phyloP scores from a whole-genome alignment of 2,888 invertebrate species.

The Drosophila nr. perissopoda region DNA sequence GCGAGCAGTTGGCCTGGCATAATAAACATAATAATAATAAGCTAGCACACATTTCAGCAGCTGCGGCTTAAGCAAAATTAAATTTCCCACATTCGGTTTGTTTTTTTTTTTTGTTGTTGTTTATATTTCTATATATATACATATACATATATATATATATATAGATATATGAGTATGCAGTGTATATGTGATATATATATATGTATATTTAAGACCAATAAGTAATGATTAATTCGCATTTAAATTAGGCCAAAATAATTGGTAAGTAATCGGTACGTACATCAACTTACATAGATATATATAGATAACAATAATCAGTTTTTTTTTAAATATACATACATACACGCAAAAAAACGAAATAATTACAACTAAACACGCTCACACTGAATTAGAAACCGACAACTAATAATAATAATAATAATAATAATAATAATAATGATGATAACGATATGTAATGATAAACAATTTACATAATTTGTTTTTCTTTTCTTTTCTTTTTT shows the following conservation, averaged over 20 bases:
- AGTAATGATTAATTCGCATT: constrained; percentile 49
- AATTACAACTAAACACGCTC: constrained; percentile 29
- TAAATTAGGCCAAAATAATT: constrained; percentile 47
- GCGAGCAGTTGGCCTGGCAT: constrained; percentile 41
- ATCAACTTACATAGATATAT: constrained; percentile 38
- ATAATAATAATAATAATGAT: constrained; percentile 13
- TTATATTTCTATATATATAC: constrained; percentile 49
- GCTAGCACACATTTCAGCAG: constrained; percentile 9
- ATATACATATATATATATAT: constrained; percentile 16
- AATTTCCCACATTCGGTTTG: constrained; percentile 39
- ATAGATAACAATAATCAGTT: constrained; percentile 53
- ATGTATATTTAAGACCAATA: constrained; percentile 34
- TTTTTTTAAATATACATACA: constrained; percentile 10
- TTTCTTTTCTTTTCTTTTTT: constrained; percentile 14
- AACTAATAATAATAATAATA: constrained; percentile 18
- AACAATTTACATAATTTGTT: constrained; percentile 66
- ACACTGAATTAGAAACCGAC: constrained; percentile 37
- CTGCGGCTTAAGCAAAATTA: constrained; percentile 19
- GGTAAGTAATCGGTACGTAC: constrained; percentile 52
- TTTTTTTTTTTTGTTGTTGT: constrained; percentile 35
- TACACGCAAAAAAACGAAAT: constrained; percentile 43
- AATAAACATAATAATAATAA: constrained; percentile 3
- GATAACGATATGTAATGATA: constrained; percentile 55
- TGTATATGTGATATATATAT: constrained; percentile 11
- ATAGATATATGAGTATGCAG: constrained; percentile 9